Base-by-base conservation (phyloP, 2,888 invertebrate species). In the Hyppa rectilinea region DNA sequence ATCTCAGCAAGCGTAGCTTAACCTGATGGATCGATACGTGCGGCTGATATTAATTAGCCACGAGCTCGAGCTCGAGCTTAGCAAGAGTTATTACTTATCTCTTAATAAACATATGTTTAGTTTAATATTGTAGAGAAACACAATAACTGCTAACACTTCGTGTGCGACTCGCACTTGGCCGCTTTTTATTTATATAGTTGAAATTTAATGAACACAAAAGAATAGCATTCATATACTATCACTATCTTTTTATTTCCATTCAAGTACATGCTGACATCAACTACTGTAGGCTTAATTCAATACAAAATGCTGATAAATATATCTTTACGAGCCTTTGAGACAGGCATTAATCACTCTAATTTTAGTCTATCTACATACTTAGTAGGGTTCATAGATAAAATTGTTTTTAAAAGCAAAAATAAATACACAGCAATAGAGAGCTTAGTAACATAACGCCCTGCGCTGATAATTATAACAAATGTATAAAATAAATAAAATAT, bases 241-340 rank as follows among this genome's bases (percentile, higher is more conserved):
- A 31, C 7, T 75, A 71, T 52, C 29, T 38, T n/a, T 73, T 20
- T 64, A 45, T 64, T 45, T 52, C 64, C 36, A 12, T 20, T 6
- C 17, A 34, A 73, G 38, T 38, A 34, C 31, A 34, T 34, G 12
- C 7, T 10, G 10, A 12, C 34, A 26, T 49, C 14, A 49, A 23
- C 5, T 62, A 40, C 58, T 61, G 7, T 29, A 29, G 52, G 34
- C 14, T 61, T 36, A 36, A 31, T 71, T 63, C 23, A 64, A 26
- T 71, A 75, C 12, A 10, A 63, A 31, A 38, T 50, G 0, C 36
- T 52, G 50, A 65, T 65, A 65, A 50, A 74, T 12, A 20, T 74
- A 36, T 23, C n/a, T 31, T 14, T 50, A 50, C 10, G 29, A 20
- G 7, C 3, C 14, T 63, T 70, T 36, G 29, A 62, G 49, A 29